phyloP scores from a whole-genome alignment of 2,888 invertebrate genomes.

The Koerneria pararmatus region DNA sequence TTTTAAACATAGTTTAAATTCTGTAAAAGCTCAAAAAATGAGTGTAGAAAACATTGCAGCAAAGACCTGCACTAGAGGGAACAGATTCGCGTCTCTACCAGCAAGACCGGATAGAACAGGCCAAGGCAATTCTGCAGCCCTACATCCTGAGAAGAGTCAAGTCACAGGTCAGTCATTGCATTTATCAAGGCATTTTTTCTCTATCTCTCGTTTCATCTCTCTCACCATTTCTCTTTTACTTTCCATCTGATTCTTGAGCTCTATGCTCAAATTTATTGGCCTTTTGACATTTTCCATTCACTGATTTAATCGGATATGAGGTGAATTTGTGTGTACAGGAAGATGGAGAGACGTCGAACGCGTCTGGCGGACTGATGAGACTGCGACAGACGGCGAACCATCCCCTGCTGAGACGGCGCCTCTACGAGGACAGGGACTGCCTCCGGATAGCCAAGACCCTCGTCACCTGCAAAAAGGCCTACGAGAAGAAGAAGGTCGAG shows the following conservation, averaged over 20 bases:
- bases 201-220: too few relatives aligned
- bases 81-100: constrained; percentile 72
- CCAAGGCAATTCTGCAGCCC: constrained; percentile 91
- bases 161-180: constrained; percentile 60
- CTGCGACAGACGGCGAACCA: constrained; percentile 80
- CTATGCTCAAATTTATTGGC: too few relatives aligned
- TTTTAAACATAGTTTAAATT: too few relatives aligned
- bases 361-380: constrained; percentile 71
- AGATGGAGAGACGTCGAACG: constrained; percentile 23
- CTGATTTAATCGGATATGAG: too few relatives aligned
- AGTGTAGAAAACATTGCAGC: constrained; percentile 24
- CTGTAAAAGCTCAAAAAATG: too few relatives aligned
- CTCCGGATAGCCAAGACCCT: constrained; percentile 68
- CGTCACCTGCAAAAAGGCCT: constrained; percentile 43
- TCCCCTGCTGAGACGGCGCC: constrained; percentile 76
- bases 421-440: constrained; percentile 68
- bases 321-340: too few relatives aligned
- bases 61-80: constrained; percentile 36
- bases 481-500: constrained; percentile 61
- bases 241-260: too few relatives aligned
- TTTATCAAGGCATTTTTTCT: too few relatives aligned
- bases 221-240: too few relatives aligned
- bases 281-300: too few relatives aligned
- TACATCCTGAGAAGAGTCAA: constrained; percentile 85
- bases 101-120: constrained; percentile 81